phyloP scores from a whole-genome alignment of 1,140 invertebrate species.

The Trypoxylus dichotomus region DNA sequence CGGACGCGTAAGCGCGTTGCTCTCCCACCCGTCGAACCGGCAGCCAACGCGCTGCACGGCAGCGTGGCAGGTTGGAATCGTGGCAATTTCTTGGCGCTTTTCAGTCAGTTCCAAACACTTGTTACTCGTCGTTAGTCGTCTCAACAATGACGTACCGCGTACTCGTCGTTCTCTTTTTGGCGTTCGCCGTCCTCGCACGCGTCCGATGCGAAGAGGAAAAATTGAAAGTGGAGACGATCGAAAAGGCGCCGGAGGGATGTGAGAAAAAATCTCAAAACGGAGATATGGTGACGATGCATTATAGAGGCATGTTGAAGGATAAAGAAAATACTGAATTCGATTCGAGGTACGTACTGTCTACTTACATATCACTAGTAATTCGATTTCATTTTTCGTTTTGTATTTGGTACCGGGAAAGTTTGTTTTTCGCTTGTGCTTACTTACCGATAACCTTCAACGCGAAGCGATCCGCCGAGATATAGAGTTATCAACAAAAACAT shows the following conservation, averaged over 20 bases:
- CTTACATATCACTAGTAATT: no score
- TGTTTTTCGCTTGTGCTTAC: no score
- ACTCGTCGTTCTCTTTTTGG: neutral
- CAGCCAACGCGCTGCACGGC: no score
- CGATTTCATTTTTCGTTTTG: neutral
- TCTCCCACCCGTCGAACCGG: neutral
- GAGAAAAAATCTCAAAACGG: neutral
- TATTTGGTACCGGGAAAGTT: no score
- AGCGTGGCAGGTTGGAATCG: neutral
- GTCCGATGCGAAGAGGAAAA: neutral
- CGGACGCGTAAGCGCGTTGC: neutral
- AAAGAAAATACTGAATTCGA: neutral
- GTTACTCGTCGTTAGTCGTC: neutral
- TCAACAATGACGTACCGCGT: neutral
- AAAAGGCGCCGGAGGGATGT: neutral
- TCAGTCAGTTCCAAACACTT: neutral
- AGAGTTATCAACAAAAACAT: no score
- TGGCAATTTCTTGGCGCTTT: neutral
- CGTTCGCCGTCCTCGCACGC: neutral
- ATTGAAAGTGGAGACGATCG: neutral
- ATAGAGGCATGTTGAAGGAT: neutral
- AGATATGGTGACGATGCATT: neutral
- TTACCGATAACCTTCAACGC: no score
- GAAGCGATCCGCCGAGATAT: no score
- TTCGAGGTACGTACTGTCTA: neutral